phyloP scores from a whole-genome alignment of 1,140 invertebrate genomes.

The Cotesia glomerata region DNA sequence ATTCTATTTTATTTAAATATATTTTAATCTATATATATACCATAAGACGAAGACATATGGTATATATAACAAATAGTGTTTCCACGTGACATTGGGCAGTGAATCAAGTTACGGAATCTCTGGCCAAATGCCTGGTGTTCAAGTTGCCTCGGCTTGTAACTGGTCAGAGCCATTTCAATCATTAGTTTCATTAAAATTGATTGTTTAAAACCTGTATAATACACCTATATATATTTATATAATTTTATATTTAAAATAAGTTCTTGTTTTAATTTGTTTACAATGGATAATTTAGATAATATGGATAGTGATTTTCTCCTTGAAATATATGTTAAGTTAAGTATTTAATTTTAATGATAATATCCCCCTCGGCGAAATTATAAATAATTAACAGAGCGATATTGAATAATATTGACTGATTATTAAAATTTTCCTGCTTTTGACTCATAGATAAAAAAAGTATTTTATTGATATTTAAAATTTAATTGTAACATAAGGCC shows the following conservation, averaged over 20 bases:
- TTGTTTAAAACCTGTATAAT: not conserved
- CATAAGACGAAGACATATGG: not conserved
- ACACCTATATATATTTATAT: not conserved
- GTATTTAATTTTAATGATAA: slow-evolving; percentile 35
- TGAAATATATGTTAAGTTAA: slow-evolving; percentile 56
- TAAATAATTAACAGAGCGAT: not conserved
- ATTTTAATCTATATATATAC: not conserved
- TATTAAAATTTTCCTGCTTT: not conserved
- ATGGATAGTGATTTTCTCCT: slow-evolving; percentile 50
- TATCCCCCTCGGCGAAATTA: not conserved
- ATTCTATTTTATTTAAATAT: not conserved
- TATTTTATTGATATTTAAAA: no score
- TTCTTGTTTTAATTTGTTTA: slow-evolving; percentile 11
- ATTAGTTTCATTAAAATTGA: not conserved
- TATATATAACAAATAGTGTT: slow-evolving; percentile 17
- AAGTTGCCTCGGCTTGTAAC: not conserved
- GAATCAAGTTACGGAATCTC: slow-evolving; percentile 31
- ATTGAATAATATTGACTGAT: not conserved
- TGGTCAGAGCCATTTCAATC: not conserved
- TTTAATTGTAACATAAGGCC: no score
- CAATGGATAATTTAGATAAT: slow-evolving; percentile 52
- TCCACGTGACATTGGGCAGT: slow-evolving; percentile 39
- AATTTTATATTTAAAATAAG: not conserved
- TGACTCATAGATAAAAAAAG: not conserved
- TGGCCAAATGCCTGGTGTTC: slow-evolving; percentile 35